phyloP scores from a whole-genome alignment of 2,888 invertebrate genomes.

The Synanthedon formicaeformis region DNA sequence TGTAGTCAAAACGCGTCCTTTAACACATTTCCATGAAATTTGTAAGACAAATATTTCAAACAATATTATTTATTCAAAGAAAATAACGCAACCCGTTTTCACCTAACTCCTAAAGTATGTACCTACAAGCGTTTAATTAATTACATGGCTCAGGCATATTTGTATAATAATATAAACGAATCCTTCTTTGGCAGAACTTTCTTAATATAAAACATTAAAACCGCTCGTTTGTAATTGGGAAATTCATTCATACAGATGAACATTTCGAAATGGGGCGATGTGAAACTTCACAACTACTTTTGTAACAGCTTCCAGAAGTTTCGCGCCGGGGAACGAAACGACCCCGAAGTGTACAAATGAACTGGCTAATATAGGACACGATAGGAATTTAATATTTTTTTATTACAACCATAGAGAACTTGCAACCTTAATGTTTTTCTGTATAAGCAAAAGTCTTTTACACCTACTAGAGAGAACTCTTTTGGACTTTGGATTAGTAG shows the following conservation, averaged over 20 bases:
- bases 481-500: no score
- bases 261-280: slow-evolving; percentile 38
- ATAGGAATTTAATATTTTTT: slow-evolving; percentile 10
- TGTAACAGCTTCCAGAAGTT: slow-evolving; percentile 55
- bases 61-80: not conserved
- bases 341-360: slow-evolving; percentile 24
- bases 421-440: no score
- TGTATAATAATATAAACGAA: not conserved
- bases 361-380: slow-evolving; percentile 27
- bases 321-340: slow-evolving; percentile 26
- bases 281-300: slow-evolving; percentile 54
- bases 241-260: slow-evolving; percentile 41
- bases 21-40: no score
- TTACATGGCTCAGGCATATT: not conserved
- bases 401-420: no score
- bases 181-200: slow-evolving; percentile 1
- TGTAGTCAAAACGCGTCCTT: no score
- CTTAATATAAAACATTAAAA: slow-evolving; percentile 14
- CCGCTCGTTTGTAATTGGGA: slow-evolving; percentile 36
- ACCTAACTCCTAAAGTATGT: not conserved
- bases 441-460: no score
- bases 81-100: not conserved
- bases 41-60: no score
- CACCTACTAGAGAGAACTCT: no score
- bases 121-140: not conserved